phyloP scores from a whole-genome alignment of 2,888 invertebrate genomes.

The Leucophora obtusa region DNA sequence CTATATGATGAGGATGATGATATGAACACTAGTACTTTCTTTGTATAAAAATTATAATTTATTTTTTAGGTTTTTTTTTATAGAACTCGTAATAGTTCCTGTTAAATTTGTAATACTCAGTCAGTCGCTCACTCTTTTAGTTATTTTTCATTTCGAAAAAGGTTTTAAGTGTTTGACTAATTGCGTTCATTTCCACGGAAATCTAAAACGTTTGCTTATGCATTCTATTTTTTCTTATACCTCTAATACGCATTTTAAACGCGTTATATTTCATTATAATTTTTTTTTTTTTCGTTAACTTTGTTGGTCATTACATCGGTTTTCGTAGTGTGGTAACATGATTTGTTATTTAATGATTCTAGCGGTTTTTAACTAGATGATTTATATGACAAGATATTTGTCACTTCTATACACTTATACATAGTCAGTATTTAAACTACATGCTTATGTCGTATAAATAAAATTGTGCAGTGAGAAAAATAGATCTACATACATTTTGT shows the following conservation, averaged over 20 bases:
- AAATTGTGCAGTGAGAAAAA: slow-evolving; percentile 41
- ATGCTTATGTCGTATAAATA: not conserved
- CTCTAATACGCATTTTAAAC: slow-evolving; percentile 44
- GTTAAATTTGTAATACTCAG: slow-evolving; percentile 55
- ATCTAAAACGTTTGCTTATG: slow-evolving; percentile 60
- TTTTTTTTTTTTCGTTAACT: not conserved
- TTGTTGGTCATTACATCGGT: slow-evolving; percentile 47
- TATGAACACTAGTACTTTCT: slow-evolving; percentile 48
- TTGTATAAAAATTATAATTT: slow-evolving; percentile 51
- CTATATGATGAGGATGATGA: slow-evolving; percentile 34
- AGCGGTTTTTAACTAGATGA: slow-evolving; percentile 63
- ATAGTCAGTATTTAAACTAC: slow-evolving; percentile 34
- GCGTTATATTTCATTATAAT: slow-evolving; percentile 50
- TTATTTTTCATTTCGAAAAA: slow-evolving; percentile 29
- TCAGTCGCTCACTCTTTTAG: slow-evolving; percentile 7
- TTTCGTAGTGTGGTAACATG: slow-evolving; percentile 48
- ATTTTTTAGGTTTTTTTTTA: slow-evolving; percentile 39
- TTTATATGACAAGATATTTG: slow-evolving; percentile 65
- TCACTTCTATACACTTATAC: slow-evolving; percentile 40
- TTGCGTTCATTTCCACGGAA: slow-evolving; percentile 70
- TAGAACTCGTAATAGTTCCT: slow-evolving; percentile 59
- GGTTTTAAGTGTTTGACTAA: slow-evolving; percentile 73
- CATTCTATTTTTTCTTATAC: slow-evolving; percentile 1
- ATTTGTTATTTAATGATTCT: slow-evolving; percentile 64
- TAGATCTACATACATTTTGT: slow-evolving; percentile 42